Conservation (phyloP, 2,113 vertebrate genomes). For the Cochlearius cochlearius region DNA sequence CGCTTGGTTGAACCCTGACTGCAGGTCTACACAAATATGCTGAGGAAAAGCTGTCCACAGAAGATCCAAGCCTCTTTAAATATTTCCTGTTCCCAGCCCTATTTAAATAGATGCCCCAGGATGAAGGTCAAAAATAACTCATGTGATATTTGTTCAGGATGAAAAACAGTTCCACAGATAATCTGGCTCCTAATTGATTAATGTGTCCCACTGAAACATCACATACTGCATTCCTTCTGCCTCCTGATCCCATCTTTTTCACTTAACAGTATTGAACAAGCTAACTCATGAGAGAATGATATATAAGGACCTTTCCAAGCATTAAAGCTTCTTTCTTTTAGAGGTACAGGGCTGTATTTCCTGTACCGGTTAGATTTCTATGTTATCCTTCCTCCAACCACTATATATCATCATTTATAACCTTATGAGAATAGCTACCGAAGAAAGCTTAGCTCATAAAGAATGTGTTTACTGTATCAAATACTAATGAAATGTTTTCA, state of each 20-base stretch:
- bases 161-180: neutral
- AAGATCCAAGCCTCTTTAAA: neutral
- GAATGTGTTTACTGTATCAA: slow-evolving; percentile 1
- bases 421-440: neutral
- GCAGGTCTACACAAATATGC: neutral
- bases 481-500: neutral
- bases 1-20: neutral
- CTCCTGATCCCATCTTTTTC: neutral
- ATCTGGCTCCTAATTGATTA: neutral
- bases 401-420: neutral
- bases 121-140: neutral
- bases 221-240: neutral
- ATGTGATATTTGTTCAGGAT: neutral
- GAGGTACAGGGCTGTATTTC: neutral
- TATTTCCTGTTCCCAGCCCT: neutral
- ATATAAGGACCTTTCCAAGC: neutral
- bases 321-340: neutral
- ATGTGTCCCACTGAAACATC: neutral
- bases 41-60: neutral
- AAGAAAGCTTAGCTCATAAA: neutral
- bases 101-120: neutral
- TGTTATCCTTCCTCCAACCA: neutral
- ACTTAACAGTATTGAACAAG: neutral
- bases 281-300: neutral
- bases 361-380: neutral